Evolutionary conservation across 2,888 invertebrate genomes (phyloP).

Genomic region (Anarsia innoxiella): DNA sequence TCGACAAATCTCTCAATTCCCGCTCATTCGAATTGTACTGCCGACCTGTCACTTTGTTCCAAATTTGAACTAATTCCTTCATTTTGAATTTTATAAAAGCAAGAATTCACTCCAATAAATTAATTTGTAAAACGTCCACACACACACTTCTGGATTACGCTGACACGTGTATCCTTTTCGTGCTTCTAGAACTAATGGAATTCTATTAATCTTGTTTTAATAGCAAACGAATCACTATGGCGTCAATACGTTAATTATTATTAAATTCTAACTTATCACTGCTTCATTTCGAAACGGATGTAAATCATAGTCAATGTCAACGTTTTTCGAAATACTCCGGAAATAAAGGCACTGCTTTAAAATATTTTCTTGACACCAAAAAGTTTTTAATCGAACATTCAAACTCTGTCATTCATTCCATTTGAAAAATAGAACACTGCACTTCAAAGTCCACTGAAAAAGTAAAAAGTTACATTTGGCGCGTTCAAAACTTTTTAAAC

Average conservation of each 20-base stretch:
- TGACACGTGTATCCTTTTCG: slow-evolving; percentile 3
- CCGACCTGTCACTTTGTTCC: slow-evolving; percentile 67
- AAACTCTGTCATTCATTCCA: neutral
- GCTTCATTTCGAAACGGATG: slow-evolving; percentile 18
- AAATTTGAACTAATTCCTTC: slow-evolving; percentile 79
- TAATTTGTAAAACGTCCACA: slow-evolving; percentile 2
- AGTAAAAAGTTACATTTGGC: neutral
- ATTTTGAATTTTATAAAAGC: slow-evolving; percentile 41
- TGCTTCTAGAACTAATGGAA: slow-evolving; percentile 22
- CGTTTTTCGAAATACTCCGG: neutral
- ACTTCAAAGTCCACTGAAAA: neutral
- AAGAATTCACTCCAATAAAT: slow-evolving; percentile 8
- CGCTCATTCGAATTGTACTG: slow-evolving; percentile 63
- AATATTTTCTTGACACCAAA: neutral
- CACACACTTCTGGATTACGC: neutral
- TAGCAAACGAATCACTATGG: slow-evolving; percentile 17
- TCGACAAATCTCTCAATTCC: slow-evolving; percentile 47
- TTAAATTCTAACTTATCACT: slow-evolving; percentile 11
- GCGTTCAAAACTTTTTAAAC: neutral
- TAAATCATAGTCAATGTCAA: slow-evolving; percentile 15
- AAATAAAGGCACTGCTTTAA: neutral
- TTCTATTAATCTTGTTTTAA: slow-evolving; percentile 27
- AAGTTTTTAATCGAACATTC: neutral
- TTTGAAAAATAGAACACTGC: neutral
- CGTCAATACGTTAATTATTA: slow-evolving; percentile 14